Evolutionary conservation across 2,888 invertebrate genomes (phyloP), one percentile per base, ranked within the genome.

Genomic region (Cyclophora punctaria): DNA sequence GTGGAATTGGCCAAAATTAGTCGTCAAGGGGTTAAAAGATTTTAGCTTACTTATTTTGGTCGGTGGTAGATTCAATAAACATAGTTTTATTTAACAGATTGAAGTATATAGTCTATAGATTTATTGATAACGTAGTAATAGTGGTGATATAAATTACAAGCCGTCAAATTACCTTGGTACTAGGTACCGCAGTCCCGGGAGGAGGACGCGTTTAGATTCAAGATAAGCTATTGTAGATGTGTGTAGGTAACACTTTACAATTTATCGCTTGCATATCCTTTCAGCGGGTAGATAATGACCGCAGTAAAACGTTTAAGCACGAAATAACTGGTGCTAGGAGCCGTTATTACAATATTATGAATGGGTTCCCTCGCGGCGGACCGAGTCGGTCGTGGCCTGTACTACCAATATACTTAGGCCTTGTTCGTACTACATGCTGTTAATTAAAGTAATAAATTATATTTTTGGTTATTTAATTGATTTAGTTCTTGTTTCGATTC

Each of bases 311-410:
- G 86, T 84, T 87, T 87, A 87, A 86, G 87, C 83, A 87, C 83
- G 87, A 76, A 81, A 87, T 87, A 87, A 87, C 85, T 84, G 86
- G 75, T 79, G 78, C 73, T 86, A 75, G 83, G 78, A 81, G 78
- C 84, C 81, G 83, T 86, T 87, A 88, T 87, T 88, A 88, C 86
- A 85, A 84, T 86, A 86, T 87, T 87, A 87, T 86, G 86, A 85
- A 88, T 88, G 80, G 86, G 74, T 82, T 80, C 79, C 80, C 71
- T 71, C 73, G 66, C 72, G 73, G 68, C 66, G 65, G 63, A 64
- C 66, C 46, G 47, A 50, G 57, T 52, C 49, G 59, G 51, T 52
- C 51, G 57, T 53, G 48, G 54, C 50, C 48, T 46, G 7, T 44
- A 44, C 44, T 43, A 44, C 44, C 48, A 45, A 20, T 45, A 49